Evolutionary conservation across 2,113 vertebrate species (phyloP).

Genomic region (Oxygymnocypris stewartii): DNA sequence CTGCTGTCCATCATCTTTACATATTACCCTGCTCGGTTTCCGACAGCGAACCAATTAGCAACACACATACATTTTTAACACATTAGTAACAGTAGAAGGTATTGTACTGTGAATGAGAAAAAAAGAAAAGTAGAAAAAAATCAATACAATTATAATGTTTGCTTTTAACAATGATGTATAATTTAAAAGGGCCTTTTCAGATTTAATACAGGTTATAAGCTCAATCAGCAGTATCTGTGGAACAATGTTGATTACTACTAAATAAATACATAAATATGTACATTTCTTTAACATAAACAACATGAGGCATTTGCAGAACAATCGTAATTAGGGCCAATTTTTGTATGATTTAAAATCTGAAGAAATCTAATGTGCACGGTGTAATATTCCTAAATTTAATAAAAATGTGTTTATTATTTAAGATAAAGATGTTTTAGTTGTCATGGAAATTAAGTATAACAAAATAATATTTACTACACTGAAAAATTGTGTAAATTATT

Average conservation of each 20-base stretch:
- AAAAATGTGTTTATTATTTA: background rate
- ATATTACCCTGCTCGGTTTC: conserved; percentile 7
- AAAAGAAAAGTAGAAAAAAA: background rate
- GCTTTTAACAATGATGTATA: background rate
- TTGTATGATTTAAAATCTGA: background rate
- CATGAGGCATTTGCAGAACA: background rate
- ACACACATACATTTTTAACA: conserved; percentile 4
- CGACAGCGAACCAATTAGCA: background rate
- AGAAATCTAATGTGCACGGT: background rate
- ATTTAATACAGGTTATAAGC: background rate
- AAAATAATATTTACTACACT: no score
- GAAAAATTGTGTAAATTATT: background rate
- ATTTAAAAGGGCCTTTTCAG: background rate
- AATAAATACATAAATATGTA: background rate
- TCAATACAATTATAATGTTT: background rate
- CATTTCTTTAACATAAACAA: background rate
- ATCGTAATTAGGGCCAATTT: background rate
- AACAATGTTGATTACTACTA: background rate
- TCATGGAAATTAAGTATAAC: background rate
- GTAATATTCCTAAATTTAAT: background rate
- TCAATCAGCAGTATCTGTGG: background rate
- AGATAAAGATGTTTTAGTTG: background rate
- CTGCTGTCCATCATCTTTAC: conserved; percentile 10
- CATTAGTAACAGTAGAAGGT: background rate
- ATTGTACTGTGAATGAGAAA: background rate